Percentiles rank a stretch among this genome's conserved stretches.
phyloP scores from a whole-genome alignment of 2,888 invertebrate genomes.

The Caenorhabditis drosophilae region DNA sequence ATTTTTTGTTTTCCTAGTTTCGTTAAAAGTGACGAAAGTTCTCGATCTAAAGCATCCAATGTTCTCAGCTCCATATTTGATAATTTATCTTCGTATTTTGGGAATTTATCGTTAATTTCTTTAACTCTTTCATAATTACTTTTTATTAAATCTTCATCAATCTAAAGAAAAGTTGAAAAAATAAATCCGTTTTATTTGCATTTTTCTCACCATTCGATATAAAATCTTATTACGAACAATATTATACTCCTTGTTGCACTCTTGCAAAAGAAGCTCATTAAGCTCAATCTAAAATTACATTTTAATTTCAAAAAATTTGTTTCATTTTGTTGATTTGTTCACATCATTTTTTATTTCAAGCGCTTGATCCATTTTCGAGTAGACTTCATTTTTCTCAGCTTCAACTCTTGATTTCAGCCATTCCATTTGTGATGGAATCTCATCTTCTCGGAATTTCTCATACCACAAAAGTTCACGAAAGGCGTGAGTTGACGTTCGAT shows the following conservation, averaged over 20 bases:
- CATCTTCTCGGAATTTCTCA: too few species aligned
- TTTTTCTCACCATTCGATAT: not conserved
- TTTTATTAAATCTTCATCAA: constrained; percentile 19
- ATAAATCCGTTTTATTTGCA: not conserved
- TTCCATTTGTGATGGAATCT: too few species aligned
- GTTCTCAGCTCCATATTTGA: too few species aligned
- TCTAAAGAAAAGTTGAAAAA: constrained; percentile 5
- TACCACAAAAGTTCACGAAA: too few species aligned
- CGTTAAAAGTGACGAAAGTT: too few species aligned
- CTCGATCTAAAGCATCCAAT: too few species aligned
- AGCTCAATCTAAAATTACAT: not conserved
- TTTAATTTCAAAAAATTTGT: not conserved
- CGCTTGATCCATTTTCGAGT: not conserved
- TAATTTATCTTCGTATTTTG: too few species aligned
- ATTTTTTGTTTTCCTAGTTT: too few species aligned
- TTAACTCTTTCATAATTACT: constrained; percentile 6
- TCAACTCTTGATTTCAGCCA: too few species aligned
- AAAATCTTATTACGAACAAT: not conserved
- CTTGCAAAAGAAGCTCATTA: not conserved
- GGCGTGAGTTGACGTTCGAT: too few species aligned
- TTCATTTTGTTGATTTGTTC: not conserved
- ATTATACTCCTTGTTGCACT: not conserved
- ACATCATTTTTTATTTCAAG: not conserved
- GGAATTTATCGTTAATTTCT: not conserved
- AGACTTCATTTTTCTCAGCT: not conserved